Evolutionary conservation across 2,888 invertebrate genomes (phyloP), one percentile per base, ranked within the genome.

Genomic region (Mesodorylaimus sp.): DNA sequence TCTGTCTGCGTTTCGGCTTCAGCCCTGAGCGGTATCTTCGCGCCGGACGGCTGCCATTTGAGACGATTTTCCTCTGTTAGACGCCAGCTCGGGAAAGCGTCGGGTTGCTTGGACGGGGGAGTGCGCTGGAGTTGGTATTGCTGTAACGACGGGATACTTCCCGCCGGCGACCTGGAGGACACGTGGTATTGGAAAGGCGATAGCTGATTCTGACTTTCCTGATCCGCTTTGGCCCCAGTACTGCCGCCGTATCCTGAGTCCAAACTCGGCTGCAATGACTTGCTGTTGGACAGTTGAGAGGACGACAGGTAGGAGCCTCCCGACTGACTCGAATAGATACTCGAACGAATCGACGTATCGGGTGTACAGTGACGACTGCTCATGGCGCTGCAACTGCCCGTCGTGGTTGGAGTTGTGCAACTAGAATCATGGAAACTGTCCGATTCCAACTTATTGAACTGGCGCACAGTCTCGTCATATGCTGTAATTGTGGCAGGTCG

Each of bases 391-490:
- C 32, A 7, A 43, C 48, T 47, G 48, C 44, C 41, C n/a, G 24
- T n/a, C 23, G 43, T 43, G 23, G 47, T 43, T n/a, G 52, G 52
- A n/a, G 48, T 48, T 21, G 52, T 52, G 48, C 51, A 48, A 21
- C 37, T 43, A 28, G 49, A 48, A 19, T 52, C 52, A 21, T 36
- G 7, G 21, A 47, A 47, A 38, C 25, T 47, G 3, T 47, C 47
- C 47, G 48, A 38, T 2, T 51, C 48, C 16, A 51, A 7, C 13
- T 41, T 37, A 21, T 52, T 49, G 42, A 52, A 50, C 13, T 41
- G 38, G 2, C 36, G 46, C 50, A 50, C 36, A 3, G 47, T 49
- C 24, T 43, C 32, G 27, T 44, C 24, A 26, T 39, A 29, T 5
- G 16, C 16, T 39, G 32, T 27, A 5, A 13, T 3, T 24, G 13